These are phyloP conservation scores for Arctocebus calabarensis DNA, from an alignment of 2,797 vertebrate species.

Conservation along the genomic window DNA sequence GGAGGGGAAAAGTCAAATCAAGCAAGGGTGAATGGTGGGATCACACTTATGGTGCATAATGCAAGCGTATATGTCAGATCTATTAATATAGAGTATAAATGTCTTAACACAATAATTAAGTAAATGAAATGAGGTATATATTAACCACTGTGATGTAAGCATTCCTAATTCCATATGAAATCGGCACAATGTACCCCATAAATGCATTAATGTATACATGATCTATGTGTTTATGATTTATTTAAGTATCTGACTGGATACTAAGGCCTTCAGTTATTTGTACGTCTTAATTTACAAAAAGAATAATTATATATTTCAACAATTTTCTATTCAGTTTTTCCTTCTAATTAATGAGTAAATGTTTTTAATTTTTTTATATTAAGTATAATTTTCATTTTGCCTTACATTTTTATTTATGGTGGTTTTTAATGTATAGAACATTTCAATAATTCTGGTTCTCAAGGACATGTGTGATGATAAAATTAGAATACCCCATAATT, in stretches of 20 bases:
- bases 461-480: background rate
- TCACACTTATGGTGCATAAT: too few relatives aligned
- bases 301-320: background rate
- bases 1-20: too few relatives aligned
- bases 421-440: background rate
- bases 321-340: background rate
- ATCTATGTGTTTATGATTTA: too few relatives aligned
- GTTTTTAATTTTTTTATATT: background rate
- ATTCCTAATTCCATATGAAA: too few relatives aligned
- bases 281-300: background rate
- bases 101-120: too few relatives aligned
- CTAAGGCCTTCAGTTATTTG: background rate
- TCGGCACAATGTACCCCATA: too few relatives aligned
- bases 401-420: constrained; percentile 18
- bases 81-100: too few relatives aligned
- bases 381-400: constrained; percentile 18
- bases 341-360: background rate
- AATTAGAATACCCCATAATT: background rate
- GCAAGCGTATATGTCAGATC: too few relatives aligned
- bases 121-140: too few relatives aligned
- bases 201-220: too few relatives aligned
- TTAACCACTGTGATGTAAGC: too few relatives aligned
- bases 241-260: background rate
- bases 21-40: too few relatives aligned
- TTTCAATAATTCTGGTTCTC: constrained; percentile 12